Conservation (phyloP, 2,797 vertebrate species). For the Spinibarbus caldwelli region DNA sequence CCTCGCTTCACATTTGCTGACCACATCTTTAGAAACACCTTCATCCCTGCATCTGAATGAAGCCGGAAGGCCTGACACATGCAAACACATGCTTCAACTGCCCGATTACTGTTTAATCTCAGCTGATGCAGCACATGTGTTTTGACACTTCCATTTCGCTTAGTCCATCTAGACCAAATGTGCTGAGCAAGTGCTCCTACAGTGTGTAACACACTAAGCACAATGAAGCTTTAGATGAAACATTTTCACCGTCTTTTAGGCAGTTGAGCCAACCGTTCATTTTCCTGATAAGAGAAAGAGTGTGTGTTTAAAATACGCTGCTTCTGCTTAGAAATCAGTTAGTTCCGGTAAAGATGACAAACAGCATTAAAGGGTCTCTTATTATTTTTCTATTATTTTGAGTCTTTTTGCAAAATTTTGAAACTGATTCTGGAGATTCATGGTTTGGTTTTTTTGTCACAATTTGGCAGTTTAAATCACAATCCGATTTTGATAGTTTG, state of each 20-base stretch:
- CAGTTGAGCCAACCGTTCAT: neutral
- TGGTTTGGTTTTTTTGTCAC: neutral
- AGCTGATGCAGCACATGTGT: constrained; percentile 13
- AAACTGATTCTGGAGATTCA: neutral
- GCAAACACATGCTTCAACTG: neutral
- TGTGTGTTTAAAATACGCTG: neutral
- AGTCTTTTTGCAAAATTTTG: neutral
- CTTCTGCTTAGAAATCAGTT: neutral
- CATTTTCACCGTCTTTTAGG: neutral
- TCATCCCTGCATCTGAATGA: neutral
- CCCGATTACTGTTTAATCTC: constrained; percentile 16
- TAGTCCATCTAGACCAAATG: constrained; percentile 10
- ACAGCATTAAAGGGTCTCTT: neutral
- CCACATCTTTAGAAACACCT: neutral
- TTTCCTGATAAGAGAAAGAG: constrained; percentile 15
- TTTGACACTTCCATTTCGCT: constrained; percentile 28
- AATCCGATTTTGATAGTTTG: neutral
- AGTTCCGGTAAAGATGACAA: neutral
- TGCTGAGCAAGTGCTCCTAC: constrained; percentile 29
- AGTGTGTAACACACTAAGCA: constrained; percentile 39
- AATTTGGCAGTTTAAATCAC: neutral
- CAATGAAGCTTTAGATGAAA: constrained; percentile 27
- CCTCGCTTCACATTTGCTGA: constrained; percentile 1
- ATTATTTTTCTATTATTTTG: neutral
- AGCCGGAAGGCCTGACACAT: neutral